phyloP scores from a whole-genome alignment of 2,888 invertebrate genomes.

The Adela reaumurella region DNA sequence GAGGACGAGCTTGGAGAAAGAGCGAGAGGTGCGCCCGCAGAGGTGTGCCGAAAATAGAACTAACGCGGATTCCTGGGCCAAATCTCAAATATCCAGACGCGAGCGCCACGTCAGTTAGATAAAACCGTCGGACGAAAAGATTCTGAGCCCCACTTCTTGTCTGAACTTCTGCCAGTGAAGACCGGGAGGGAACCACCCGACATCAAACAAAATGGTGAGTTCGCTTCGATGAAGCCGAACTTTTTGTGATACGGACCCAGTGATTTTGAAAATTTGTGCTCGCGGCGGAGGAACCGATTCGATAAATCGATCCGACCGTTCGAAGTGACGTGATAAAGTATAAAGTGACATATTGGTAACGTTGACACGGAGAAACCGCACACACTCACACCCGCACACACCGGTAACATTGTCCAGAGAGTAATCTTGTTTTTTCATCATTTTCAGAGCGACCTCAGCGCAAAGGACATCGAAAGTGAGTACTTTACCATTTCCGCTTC shows the following conservation, averaged over 20 bases:
- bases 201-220: conserved; percentile 69
- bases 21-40: conserved; percentile 30
- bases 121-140: conserved; percentile 67
- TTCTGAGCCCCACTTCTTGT: conserved; percentile 74
- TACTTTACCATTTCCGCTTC: no score
- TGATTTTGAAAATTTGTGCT: not conserved
- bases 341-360: not conserved
- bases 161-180: conserved; percentile 71
- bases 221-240: not conserved
- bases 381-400: not conserved
- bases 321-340: not conserved
- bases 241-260: not conserved
- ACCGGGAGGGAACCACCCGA: conserved; percentile 60
- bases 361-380: not conserved
- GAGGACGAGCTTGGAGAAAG: not conserved
- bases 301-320: not conserved
- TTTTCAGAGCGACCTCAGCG: conserved; percentile 82
- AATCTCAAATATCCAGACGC: conserved; percentile 61
- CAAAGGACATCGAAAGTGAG: conserved; percentile 89
- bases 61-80: conserved; percentile 56
- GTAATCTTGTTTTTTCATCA: conserved; percentile 31
- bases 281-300: not conserved
- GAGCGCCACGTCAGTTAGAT: conserved; percentile 73
- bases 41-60: conserved; percentile 51
- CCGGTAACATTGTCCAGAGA: not conserved